Percentiles rank a stretch among this genome's conserved stretches.
Conservation (phyloP, 2,113 vertebrate genomes). For the Phalacrocorax carbo region DNA sequence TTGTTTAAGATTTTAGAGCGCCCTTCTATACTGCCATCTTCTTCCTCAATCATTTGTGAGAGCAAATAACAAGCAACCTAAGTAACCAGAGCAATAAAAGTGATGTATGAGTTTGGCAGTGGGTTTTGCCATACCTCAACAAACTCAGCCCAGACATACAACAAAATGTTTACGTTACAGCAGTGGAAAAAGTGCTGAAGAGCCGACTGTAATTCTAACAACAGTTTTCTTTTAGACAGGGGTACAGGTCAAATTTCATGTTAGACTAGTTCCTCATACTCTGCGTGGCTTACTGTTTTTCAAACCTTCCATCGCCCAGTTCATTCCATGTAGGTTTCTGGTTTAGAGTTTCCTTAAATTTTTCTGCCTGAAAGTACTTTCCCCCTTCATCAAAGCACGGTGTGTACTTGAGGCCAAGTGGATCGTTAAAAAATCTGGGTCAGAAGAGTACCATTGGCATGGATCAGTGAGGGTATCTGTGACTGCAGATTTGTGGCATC, state of each 20-base stretch:
- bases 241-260: not conserved
- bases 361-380: not conserved
- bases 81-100: conserved; percentile 31
- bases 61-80: not conserved
- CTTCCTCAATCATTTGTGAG: conserved; percentile 11
- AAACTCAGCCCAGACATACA: conserved; percentile 14
- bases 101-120: not conserved
- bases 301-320: not conserved
- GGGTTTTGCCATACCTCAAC: conserved; percentile 11
- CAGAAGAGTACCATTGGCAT: not conserved
- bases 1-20: not conserved
- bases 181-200: not conserved
- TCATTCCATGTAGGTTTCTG: not conserved
- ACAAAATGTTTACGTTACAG: conserved; percentile 32
- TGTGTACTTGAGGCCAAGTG: not conserved
- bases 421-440: not conserved
- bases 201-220: not conserved
- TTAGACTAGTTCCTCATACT: not conserved
- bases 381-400: not conserved
- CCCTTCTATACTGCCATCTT: conserved; percentile 9
- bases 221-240: not conserved
- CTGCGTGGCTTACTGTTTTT: not conserved
- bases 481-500: not conserved
- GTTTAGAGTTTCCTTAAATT: not conserved
- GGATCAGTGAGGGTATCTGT: not conserved